Conservation (phyloP, 92 coral and sea anemone genomes). For the Parazoanthus swiftii region DNA sequence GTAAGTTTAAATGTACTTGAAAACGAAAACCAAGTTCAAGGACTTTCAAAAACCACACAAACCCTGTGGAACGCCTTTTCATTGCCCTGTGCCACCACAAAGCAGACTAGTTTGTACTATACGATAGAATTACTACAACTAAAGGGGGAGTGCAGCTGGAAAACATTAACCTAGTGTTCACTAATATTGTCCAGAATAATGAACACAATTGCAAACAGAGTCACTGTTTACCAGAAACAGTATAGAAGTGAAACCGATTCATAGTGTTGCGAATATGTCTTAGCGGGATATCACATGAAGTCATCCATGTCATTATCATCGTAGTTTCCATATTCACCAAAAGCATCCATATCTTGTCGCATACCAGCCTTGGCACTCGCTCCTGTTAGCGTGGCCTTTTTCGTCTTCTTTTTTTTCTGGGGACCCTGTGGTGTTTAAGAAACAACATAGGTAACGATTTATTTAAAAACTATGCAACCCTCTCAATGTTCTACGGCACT, state of each 20-base stretch:
- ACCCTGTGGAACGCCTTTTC: not conserved
- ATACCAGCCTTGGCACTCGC: constrained; percentile 73
- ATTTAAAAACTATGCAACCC: too few species aligned
- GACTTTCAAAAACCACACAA: not conserved
- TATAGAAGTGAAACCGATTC: not conserved
- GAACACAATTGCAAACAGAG: not conserved
- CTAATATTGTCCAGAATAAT: too few species aligned
- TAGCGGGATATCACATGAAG: constrained; percentile 65
- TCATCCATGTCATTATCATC: constrained; percentile 89
- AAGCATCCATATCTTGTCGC: constrained; percentile 87
- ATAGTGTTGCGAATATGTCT: not conserved
- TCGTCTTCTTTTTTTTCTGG: constrained; percentile 70
- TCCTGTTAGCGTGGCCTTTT: constrained; percentile 85
- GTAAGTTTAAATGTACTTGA: not conserved
- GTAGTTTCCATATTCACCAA: constrained; percentile 59
- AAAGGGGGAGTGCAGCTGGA: too few species aligned
- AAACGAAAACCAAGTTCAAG: not conserved
- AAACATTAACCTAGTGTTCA: too few species aligned
- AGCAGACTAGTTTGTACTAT: too few species aligned
- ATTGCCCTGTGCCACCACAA: too few species aligned
- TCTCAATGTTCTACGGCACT: too few species aligned
- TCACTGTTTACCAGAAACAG: not conserved
- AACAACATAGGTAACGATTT: not conserved
- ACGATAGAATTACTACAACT: too few species aligned
- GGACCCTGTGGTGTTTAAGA: constrained; percentile 44